These are phyloP conservation scores for Hydractinia symbiolongicarpus DNA, from an alignment of 30 jellyfish, hydroid and myxozoan species.

Conservation along the genomic window DNA sequence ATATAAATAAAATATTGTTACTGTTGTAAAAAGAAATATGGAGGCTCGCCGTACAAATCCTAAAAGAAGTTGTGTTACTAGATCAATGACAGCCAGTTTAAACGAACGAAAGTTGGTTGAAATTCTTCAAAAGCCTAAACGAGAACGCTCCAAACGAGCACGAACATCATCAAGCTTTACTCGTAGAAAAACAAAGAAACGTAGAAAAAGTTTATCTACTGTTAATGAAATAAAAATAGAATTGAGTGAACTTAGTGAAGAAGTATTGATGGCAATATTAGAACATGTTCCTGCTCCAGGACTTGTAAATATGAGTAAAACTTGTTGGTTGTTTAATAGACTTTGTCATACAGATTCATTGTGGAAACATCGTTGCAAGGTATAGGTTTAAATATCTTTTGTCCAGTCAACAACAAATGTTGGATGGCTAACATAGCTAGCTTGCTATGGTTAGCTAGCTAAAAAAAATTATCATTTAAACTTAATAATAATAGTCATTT, in stretches of 20 bases:
- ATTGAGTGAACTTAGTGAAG: slow-evolving; percentile 82
- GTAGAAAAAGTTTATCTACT: neutral
- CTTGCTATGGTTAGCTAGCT: neutral
- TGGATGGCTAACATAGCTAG: too few species aligned
- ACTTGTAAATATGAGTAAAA: slow-evolving; percentile 65
- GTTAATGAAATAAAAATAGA: slow-evolving; percentile 28
- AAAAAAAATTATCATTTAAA: too few species aligned
- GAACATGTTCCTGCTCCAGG: slow-evolving; percentile 92
- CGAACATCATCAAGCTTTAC: neutral
- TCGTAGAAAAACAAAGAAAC: slow-evolving; percentile 10
- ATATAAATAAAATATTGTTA: neutral
- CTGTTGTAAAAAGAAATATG: slow-evolving; percentile 10
- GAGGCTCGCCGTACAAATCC: neutral
- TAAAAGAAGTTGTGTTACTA: slow-evolving; percentile 30
- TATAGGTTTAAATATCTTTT: slow-evolving; percentile 3
- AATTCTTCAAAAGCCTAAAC: neutral
- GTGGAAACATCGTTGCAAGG: slow-evolving; percentile 95
- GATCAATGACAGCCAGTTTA: slow-evolving; percentile 33
- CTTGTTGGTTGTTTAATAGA: slow-evolving; percentile 78
- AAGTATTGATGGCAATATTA: slow-evolving; percentile 60
- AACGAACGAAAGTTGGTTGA: slow-evolving; percentile 22
- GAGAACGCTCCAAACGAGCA: slow-evolving; percentile 25
- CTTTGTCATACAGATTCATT: slow-evolving; percentile 77
- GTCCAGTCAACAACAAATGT: neutral
- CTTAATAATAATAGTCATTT: too few species aligned